These are phyloP conservation scores for Daktulosphaira vitifoliae DNA, from an alignment of 1,140 invertebrate species.

Conservation along the genomic window DNA sequence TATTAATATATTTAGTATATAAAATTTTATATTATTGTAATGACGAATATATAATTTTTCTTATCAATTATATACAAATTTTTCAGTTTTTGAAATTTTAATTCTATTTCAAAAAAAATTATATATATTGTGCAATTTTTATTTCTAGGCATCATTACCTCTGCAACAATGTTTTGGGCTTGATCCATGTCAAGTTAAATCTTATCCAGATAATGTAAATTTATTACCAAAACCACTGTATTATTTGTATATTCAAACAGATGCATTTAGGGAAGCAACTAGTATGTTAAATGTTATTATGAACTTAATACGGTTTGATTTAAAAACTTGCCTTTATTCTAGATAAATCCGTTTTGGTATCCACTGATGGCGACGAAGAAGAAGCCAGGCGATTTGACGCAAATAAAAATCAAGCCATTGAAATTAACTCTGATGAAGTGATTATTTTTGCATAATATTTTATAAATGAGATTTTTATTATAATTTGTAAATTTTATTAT, in stretches of 20 bases:
- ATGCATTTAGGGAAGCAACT: slow-evolving; percentile 14
- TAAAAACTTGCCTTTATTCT: too few species aligned
- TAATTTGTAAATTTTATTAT: too few species aligned
- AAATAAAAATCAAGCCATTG: slow-evolving; percentile 11
- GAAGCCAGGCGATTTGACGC: slow-evolving; percentile 22
- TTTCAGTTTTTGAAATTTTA: too few species aligned
- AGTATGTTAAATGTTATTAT: slow-evolving; percentile 6
- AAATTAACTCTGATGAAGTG: slow-evolving; percentile 27
- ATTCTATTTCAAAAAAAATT: too few species aligned
- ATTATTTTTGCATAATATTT: background rate
- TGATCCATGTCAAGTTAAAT: slow-evolving; percentile 20
- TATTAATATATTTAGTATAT: too few species aligned
- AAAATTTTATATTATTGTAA: too few species aligned
- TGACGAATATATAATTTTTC: too few species aligned
- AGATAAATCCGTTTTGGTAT: slow-evolving; percentile 14
- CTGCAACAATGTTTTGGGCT: slow-evolving; percentile 27
- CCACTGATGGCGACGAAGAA: slow-evolving; percentile 22
- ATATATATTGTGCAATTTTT: too few species aligned
- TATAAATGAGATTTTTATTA: too few species aligned
- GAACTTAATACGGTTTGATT: background rate
- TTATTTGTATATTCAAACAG: slow-evolving; percentile 30
- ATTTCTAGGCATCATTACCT: slow-evolving; percentile 22
- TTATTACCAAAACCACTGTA: slow-evolving; percentile 14
- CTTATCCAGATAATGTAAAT: slow-evolving; percentile 18
- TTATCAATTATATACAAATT: too few species aligned